Evolutionary conservation across 1,140 invertebrate genomes (phyloP), one percentile per base, ranked within the genome.

Genomic region (Anoplolepis gracilipes): DNA sequence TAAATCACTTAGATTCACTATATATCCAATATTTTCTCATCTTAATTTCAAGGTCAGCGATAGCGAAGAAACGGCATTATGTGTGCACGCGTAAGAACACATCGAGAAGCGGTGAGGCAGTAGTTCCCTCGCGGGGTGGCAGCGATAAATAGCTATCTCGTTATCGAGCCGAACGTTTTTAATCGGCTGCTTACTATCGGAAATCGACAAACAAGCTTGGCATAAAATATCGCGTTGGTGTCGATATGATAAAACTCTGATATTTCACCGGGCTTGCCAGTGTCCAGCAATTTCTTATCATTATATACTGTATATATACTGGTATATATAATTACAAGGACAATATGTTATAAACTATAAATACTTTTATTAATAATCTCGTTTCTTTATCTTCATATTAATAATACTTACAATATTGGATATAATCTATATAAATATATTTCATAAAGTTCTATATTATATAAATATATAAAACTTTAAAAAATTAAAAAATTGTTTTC

Each of bases 71-170:
- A 22, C 28, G 33, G 62, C 88, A 89, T 89, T 70, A 73, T 78
- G 33, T 53, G 30, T 70, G n/a, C 59, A n/a, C 49, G n/a, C 62
- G 19, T 76, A 4, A 61, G 22, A 42, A 75, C 61, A 53, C 72
- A 75, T 79, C 7, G 22, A 30, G 53, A 22, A 85, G 46, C 75
- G 25, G 19, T 25, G 28, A 49, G 28, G 81, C 79, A 89, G 53
- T 90, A 85, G 72, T 85, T 28, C 22, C 39, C n/a, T 65, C 4
- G 57, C 46, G n/a, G 67, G 16, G 55, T 22, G 3, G 10, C 67
- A 28, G 42, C 88, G 92, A 93, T 93, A 94, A 93, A 92, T 92
- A 90, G 75, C 85, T 90, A 92, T 92, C 90, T 84, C 81, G 88
- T 94, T 93, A 94, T 94, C 93, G 84, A 91, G 61, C 19, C 36